Conservation (phyloP, 2,888 invertebrate genomes). For the Drosophila mayaguana region DNA sequence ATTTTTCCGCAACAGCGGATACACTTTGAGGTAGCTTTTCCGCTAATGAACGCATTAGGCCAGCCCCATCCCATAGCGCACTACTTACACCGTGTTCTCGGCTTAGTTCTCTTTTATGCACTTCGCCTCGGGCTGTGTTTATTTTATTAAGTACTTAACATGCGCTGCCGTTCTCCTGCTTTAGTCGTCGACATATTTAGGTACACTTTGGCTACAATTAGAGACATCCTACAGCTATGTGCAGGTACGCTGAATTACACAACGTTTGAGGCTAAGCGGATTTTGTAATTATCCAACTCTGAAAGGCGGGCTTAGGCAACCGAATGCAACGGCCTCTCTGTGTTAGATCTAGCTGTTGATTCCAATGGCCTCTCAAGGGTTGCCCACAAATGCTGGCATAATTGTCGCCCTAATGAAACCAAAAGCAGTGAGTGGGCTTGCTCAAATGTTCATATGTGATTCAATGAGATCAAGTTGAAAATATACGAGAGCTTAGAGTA, state of each 20-base stretch:
- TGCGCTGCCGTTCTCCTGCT: slow-evolving; percentile 24
- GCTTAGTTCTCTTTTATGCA: slow-evolving; percentile 58
- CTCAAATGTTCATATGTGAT: background rate
- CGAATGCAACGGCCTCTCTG: slow-evolving; percentile 7
- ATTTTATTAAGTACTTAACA: slow-evolving; percentile 55
- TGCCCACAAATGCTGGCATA: slow-evolving; percentile 4
- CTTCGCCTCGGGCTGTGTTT: slow-evolving; percentile 17
- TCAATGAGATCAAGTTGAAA: too few species aligned
- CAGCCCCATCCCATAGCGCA: slow-evolving; percentile 41
- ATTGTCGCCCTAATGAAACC: slow-evolving; percentile 5
- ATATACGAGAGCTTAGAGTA: background rate
- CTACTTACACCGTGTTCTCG: slow-evolving; percentile 69
- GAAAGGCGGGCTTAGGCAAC: slow-evolving; percentile 48
- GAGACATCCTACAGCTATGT: slow-evolving; percentile 54
- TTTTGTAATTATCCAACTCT: slow-evolving; percentile 83
- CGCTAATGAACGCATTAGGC: slow-evolving; percentile 81
- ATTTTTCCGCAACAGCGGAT: slow-evolving; percentile 75
- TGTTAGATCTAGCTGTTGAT: background rate
- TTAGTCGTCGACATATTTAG: slow-evolving; percentile 54
- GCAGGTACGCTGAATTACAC: slow-evolving; percentile 77
- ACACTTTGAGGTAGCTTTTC: slow-evolving; percentile 80
- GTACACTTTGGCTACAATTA: slow-evolving; percentile 65
- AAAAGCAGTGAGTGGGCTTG: too few species aligned
- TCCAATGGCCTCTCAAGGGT: slow-evolving; percentile 18
- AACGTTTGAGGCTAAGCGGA: slow-evolving; percentile 83